Percentiles rank a stretch among this genome's conserved stretches.
Conservation (phyloP, 2,797 vertebrate genomes). For the Sarcophilus harrisii region DNA sequence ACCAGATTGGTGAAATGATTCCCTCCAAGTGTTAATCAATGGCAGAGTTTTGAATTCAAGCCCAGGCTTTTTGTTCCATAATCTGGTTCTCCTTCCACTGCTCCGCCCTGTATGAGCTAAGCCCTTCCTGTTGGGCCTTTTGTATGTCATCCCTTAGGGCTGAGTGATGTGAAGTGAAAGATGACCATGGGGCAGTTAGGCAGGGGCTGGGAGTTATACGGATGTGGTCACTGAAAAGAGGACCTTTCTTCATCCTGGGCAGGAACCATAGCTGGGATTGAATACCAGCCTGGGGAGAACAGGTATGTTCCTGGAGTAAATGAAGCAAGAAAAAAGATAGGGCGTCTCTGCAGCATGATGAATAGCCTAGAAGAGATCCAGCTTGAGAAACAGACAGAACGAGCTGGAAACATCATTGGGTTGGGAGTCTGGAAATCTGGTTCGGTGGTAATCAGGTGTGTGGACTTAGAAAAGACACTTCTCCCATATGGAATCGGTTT, state of each 20-base stretch:
- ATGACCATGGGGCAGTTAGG: not conserved
- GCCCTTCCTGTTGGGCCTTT: not conserved
- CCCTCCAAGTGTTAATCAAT: not conserved
- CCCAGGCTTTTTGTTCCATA: not conserved
- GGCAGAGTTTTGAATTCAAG: not conserved
- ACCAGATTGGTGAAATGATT: not conserved
- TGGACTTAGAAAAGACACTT: not conserved
- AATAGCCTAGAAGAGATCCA: not conserved
- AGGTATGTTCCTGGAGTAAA: not conserved
- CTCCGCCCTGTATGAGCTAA: not conserved
- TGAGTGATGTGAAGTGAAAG: not conserved
- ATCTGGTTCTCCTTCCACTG: not conserved
- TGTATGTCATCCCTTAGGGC: not conserved
- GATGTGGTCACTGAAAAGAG: not conserved
- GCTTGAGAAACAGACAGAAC: not conserved
- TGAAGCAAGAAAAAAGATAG: not conserved
- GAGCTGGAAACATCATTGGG: not conserved
- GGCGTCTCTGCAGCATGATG: not conserved
- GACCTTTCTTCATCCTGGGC: not conserved
- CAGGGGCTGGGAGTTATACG: not conserved
- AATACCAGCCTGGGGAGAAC: not conserved
- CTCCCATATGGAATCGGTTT: not conserved
- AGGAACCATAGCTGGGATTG: not conserved
- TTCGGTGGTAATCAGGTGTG: not conserved
- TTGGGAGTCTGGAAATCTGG: not conserved